A percentile compares a stretch with the other conserved stretches of the same genome.
Conservation (phyloP, 2,888 invertebrate genomes). For the Rhingia rostrata region DNA sequence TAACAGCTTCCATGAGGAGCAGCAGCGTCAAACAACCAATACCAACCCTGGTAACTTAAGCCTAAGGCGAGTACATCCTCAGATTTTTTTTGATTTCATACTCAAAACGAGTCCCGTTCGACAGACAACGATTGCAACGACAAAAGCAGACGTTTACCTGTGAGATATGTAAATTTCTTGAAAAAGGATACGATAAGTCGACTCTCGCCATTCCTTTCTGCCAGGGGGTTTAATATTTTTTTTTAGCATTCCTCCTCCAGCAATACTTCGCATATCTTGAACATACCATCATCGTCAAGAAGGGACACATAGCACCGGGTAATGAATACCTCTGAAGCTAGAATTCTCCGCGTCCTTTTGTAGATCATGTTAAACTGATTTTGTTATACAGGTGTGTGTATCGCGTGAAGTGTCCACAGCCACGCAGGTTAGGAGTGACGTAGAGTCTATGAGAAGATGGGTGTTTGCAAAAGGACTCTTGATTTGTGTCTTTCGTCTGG, state of each 20-base stretch:
- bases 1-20: background rate
- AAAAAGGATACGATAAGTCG: conserved; percentile 31
- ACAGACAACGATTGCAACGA: conserved; percentile 20
- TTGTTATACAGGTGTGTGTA: conserved; percentile 19
- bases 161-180: conserved; percentile 47
- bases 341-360: conserved; percentile 33
- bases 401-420: conserved; percentile 12
- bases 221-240: background rate
- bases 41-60: background rate
- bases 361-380: conserved; percentile 27
- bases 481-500: conserved; percentile 1
- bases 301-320: conserved; percentile 6
- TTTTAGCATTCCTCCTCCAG: background rate
- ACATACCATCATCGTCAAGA: conserved; percentile 14
- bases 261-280: conserved; percentile 27
- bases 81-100: conserved; percentile 31
- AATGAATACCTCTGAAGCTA: conserved; percentile 26
- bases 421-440: background rate
- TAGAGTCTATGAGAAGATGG: background rate
- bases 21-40: background rate
- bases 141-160: conserved; percentile 18
- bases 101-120: conserved; percentile 26
- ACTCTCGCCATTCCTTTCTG: background rate
- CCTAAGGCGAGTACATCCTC: conserved; percentile 23
- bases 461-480: background rate